Evolutionary conservation across 2,888 invertebrate genomes (phyloP), one percentile per base, ranked within the genome.

Genomic region (Ditylenchus weischeri): DNA sequence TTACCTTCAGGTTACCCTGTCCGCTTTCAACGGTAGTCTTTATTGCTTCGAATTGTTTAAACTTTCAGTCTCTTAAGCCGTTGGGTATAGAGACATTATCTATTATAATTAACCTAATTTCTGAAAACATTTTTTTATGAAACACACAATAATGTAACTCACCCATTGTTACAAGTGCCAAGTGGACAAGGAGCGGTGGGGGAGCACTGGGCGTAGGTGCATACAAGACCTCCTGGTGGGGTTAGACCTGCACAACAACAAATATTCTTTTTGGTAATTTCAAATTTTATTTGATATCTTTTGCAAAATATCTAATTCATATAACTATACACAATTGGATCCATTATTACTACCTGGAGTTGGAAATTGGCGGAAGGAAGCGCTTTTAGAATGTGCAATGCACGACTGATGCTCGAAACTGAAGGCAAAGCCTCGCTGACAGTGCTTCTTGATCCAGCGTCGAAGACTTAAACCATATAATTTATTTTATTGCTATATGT

Each of bases 351-450:
- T 43, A 54, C 54, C 54, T 23, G 54, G n/a, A 18, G 49, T 57
- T 19, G 57, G 69, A 35, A 65, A 62, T 43, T 64, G 68, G 29
- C 64, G 64, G 51, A 72, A 68, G n/a, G 70, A 57, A 29, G 51
- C 72, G 36, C 54, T 59, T 54, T 61, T 64, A 18, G 61, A 36
- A 57, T 76, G 75, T n/a, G 76, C 78, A 68, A 81, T 75, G 69
- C 82, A 82, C 35, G 80, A 75, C 69, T 82, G 82, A 63, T 80
- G 79, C 69, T 81, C 79, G 72, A 82, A 82, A 74, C 76, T 80
- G 78, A 82, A 82, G 69, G 75, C 69, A 69, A 77, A 78, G 57
- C 74, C 76, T 35, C 77, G 75, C 63, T 82, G 79, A 72, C 82
- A 82, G 54, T 77, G 74, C 63, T 79, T 80, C 65, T 75, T 77